phyloP scores from a whole-genome alignment of 2,113 vertebrate genomes.

The Lepidothrix coronata region DNA sequence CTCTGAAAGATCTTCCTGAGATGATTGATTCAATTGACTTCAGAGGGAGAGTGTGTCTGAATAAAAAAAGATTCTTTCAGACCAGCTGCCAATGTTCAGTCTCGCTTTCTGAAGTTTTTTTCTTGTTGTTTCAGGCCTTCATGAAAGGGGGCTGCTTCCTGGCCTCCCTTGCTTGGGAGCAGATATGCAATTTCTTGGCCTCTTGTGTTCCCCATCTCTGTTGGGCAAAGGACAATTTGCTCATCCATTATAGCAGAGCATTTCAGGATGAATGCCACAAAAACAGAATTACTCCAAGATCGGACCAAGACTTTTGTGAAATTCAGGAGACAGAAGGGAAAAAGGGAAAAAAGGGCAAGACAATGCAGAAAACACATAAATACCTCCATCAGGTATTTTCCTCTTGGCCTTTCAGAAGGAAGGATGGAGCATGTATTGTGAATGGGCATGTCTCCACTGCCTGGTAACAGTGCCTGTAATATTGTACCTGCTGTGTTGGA shows the following conservation, averaged over 20 bases:
- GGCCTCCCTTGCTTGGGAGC: neutral
- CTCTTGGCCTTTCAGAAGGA: neutral
- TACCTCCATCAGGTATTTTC: neutral
- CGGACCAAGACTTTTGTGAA: neutral
- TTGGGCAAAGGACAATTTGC: neutral
- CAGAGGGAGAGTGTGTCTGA: neutral
- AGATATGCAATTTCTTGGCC: neutral
- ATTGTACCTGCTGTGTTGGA: neutral
- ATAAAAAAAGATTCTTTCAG: neutral
- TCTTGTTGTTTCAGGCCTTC: neutral
- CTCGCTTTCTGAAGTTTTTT: neutral
- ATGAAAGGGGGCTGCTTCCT: neutral
- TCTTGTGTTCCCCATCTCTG: neutral
- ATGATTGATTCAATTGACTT: neutral
- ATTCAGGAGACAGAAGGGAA: neutral
- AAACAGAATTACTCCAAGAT: neutral
- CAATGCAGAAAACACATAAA: neutral
- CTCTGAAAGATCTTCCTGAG: neutral
- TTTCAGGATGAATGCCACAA: neutral
- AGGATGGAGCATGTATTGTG: neutral
- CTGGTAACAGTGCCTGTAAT: neutral
- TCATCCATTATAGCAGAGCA: neutral
- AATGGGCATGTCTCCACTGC: neutral
- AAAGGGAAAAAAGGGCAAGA: neutral
- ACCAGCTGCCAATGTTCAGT: neutral